These are phyloP conservation scores for Drosophila niveifrons DNA, from an alignment of 2,888 invertebrate species.

Conservation along the genomic window DNA sequence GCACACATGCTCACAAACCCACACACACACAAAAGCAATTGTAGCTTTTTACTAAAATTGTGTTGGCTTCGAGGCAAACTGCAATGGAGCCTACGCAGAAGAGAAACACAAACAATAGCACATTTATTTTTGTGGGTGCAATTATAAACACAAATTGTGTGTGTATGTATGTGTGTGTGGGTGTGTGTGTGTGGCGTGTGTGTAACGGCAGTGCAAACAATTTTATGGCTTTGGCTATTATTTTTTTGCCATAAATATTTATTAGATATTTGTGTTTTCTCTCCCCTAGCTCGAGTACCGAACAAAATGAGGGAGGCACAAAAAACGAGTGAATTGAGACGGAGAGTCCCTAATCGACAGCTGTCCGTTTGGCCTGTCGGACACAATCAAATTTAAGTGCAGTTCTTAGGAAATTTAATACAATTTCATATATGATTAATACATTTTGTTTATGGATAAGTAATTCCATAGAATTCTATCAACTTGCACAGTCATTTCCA, in stretches of 20 bases:
- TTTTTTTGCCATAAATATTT: conserved; percentile 72
- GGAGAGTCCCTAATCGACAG: conserved; percentile 8
- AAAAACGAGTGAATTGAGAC: not conserved
- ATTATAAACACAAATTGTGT: conserved; percentile 34
- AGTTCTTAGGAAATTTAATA: conserved; percentile 20
- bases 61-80: conserved; percentile 38
- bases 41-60: conserved; percentile 57
- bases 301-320: not conserved
- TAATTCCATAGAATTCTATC: not conserved
- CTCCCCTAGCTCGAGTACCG: not conserved
- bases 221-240: conserved; percentile 66
- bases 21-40: conserved; percentile 35
- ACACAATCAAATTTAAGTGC: conserved; percentile 25
- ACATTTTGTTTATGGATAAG: not conserved
- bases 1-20: not conserved
- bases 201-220: conserved; percentile 51
- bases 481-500: not conserved
- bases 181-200: conserved; percentile 12
- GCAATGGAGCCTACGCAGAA: conserved; percentile 39
- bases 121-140: conserved; percentile 21
- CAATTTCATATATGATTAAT: conserved; percentile 3
- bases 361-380: conserved; percentile 1
- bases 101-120: conserved; percentile 8
- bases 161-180: conserved; percentile 14
- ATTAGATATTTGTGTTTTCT: conserved; percentile 59